phyloP scores from a whole-genome alignment of 2,797 vertebrate species.

The Enteromius fasciolatus region DNA sequence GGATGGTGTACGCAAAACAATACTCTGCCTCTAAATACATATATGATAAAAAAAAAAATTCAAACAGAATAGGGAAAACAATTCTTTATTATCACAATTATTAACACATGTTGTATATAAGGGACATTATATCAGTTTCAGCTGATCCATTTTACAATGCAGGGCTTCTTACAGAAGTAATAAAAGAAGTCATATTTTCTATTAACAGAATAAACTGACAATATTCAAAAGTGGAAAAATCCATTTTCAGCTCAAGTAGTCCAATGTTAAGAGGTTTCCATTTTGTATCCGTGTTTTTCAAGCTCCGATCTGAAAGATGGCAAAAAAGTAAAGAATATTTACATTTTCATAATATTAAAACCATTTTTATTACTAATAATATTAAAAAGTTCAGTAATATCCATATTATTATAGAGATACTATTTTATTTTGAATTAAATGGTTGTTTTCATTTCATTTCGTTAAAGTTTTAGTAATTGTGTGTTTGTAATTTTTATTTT shows the following conservation, averaged over 20 bases:
- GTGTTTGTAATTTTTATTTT: neutral
- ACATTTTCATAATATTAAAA: too few relatives aligned
- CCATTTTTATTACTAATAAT: neutral
- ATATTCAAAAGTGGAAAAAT: slow-evolving; percentile 65
- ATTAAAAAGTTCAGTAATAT: neutral
- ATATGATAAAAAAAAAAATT: neutral
- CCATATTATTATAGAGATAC: neutral
- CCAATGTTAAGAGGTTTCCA: slow-evolving; percentile 92
- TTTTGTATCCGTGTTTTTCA: slow-evolving; percentile 99
- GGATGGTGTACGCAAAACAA: neutral
- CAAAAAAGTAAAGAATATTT: neutral
- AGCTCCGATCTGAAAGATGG: slow-evolving; percentile 85
- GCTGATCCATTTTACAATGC: slow-evolving; percentile 7
- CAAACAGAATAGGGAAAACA: slow-evolving; percentile 38
- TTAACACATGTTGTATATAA: slow-evolving; percentile 50
- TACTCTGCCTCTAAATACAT: neutral
- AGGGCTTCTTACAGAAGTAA: slow-evolving; percentile 43
- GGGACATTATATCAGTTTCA: slow-evolving; percentile 46
- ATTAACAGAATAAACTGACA: slow-evolving; percentile 36
- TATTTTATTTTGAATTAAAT: neutral
- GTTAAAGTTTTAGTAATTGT: neutral
- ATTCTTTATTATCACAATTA: slow-evolving; percentile 56
- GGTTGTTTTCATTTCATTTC: neutral
- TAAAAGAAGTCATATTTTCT: slow-evolving; percentile 39
- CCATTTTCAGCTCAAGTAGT: slow-evolving; percentile 50